These are phyloP conservation scores for Clarias batrachus DNA, from an alignment of 2,113 vertebrate species.

Conservation along the genomic window DNA sequence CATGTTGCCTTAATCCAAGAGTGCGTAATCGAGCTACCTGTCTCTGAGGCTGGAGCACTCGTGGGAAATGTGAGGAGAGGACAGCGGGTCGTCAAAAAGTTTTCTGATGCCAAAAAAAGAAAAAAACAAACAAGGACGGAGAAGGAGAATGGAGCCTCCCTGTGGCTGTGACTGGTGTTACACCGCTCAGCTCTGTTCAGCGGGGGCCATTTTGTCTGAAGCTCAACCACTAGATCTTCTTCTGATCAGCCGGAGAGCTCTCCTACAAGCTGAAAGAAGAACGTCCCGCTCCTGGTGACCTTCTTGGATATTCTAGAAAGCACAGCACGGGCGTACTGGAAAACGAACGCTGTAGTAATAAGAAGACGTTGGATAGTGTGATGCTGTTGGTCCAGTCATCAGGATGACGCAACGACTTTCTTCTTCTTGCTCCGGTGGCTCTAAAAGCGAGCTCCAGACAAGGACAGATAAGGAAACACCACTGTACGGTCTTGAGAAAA, in stretches of 20 bases:
- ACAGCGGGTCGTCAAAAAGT: conserved; percentile 60
- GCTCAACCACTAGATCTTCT: conserved; percentile 27
- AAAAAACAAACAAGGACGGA: conserved; percentile 25
- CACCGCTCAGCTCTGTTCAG: conserved; percentile 9
- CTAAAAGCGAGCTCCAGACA: neutral
- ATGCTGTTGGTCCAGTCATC: neutral
- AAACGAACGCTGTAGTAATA: conserved; percentile 18
- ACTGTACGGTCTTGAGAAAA: conserved; percentile 29
- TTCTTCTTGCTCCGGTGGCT: neutral
- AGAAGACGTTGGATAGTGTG: neutral
- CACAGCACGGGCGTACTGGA: neutral
- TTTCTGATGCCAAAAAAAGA: conserved; percentile 80
- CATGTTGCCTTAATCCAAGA: conserved; percentile 91
- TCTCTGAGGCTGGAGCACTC: conserved; percentile 68
- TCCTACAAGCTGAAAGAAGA: neutral
- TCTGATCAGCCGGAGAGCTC: conserved; percentile 20
- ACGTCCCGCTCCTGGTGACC: neutral
- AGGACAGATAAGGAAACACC: neutral
- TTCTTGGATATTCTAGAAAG: neutral
- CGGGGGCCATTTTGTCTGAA: conserved; percentile 57
- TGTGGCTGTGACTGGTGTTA: conserved; percentile 27
- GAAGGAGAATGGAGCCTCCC: conserved; percentile 45
- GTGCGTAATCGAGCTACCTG: conserved; percentile 65
- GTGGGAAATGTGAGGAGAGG: conserved; percentile 60
- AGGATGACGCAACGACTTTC: neutral